These are phyloP conservation scores for Pararge aegeria DNA, from an alignment of 1,140 invertebrate species.

Conservation along the genomic window DNA sequence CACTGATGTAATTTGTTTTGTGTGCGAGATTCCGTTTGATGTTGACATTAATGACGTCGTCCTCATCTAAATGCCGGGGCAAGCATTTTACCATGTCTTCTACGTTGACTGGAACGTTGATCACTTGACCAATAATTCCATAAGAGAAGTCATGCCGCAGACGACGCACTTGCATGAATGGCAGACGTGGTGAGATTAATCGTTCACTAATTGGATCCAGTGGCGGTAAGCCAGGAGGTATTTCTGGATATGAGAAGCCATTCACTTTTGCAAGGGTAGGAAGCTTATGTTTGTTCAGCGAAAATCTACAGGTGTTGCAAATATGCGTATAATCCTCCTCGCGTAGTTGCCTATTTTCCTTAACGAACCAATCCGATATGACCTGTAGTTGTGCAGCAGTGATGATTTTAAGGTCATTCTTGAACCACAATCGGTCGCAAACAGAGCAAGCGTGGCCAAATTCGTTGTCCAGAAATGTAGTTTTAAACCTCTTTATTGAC, in stretches of 20 bases:
- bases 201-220: constrained; percentile 58
- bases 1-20: constrained; percentile 35
- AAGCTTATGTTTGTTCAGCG: constrained; percentile 42
- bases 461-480: constrained; percentile 42
- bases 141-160: constrained; percentile 50
- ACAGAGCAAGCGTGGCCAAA: constrained; percentile 45
- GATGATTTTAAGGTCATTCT: constrained; percentile 46
- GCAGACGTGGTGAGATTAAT: constrained; percentile 53
- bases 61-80: constrained; percentile 51
- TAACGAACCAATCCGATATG: constrained; percentile 44
- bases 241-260: constrained; percentile 53
- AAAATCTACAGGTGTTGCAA: constrained; percentile 45
- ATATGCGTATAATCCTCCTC: constrained; percentile 38
- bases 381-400: constrained; percentile 42
- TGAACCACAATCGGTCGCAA: constrained; percentile 47
- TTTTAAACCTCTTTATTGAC: constrained; percentile 38
- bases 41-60: constrained; percentile 52
- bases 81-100: constrained; percentile 56
- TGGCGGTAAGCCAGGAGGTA: constrained; percentile 37
- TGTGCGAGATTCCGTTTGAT: constrained; percentile 34
- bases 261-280: constrained; percentile 47
- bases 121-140: constrained; percentile 60
- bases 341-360: constrained; percentile 42
- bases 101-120: constrained; percentile 59
- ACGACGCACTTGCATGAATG: constrained; percentile 62